Percentiles rank a stretch among this genome's conserved stretches.
These are phyloP conservation scores for Gambusia yucatana DNA, from an alignment of 2,797 vertebrate species.

Conservation along the genomic window DNA sequence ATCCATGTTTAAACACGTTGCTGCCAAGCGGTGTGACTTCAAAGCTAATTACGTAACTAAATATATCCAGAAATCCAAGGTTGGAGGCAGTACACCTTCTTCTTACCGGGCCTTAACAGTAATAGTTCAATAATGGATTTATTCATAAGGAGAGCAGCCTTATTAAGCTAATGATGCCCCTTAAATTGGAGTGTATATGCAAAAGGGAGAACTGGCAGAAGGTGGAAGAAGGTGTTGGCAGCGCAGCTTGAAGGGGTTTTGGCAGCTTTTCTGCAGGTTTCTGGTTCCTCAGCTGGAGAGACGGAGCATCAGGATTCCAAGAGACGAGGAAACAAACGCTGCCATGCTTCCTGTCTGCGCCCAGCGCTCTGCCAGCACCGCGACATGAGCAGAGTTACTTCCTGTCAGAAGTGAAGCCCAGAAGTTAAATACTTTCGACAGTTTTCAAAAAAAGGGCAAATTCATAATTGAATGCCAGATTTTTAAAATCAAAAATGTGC, in stretches of 20 bases:
- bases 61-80: constrained; percentile 12
- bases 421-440: background rate
- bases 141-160: background rate
- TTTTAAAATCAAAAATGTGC: background rate
- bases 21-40: constrained; percentile 34
- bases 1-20: constrained; percentile 27
- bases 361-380: constrained; percentile 1
- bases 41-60: constrained; percentile 48
- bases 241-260: background rate
- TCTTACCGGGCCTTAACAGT: constrained; percentile 13
- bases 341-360: background rate
- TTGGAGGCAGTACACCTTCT: constrained; percentile 19
- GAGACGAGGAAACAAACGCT: background rate
- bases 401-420: constrained; percentile 1
- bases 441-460: background rate
- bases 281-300: constrained; percentile 6
- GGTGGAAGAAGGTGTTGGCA: background rate
- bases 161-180: background rate
- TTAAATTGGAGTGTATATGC: background rate
- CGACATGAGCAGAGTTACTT: background rate
- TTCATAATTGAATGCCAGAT: background rate
- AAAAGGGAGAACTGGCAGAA: background rate
- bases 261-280: background rate
- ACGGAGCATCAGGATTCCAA: background rate
- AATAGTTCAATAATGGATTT: background rate